These are phyloP conservation scores for Gandaritis pyraliata DNA, from an alignment of 2,888 invertebrate species.

Conservation along the genomic window DNA sequence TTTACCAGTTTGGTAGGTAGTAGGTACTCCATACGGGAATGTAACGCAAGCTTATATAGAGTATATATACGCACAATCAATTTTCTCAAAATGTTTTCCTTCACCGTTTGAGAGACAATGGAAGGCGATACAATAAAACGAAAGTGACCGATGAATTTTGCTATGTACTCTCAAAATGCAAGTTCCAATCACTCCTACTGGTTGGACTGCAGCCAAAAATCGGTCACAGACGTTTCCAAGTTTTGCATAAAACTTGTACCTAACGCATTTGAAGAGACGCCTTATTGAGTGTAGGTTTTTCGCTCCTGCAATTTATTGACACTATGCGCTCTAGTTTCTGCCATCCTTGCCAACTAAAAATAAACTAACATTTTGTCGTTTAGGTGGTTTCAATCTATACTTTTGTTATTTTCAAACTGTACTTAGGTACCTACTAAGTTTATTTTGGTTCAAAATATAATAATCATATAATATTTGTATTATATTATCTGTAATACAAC, in stretches of 20 bases:
- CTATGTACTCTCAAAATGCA: conserved; percentile 25
- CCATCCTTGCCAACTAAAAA: conserved; percentile 31
- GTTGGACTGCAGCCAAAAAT: conserved; percentile 64
- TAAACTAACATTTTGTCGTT: conserved; percentile 20
- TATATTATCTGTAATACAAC: no score
- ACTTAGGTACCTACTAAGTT: no score
- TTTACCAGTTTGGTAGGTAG: no score
- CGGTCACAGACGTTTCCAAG: conserved; percentile 66
- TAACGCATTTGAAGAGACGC: conserved; percentile 67
- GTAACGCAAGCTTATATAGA: no score
- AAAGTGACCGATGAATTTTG: conserved; percentile 16
- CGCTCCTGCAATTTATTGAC: conserved; percentile 59
- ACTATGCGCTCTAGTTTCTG: conserved; percentile 34
- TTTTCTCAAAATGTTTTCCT: no score
- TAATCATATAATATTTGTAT: no score
- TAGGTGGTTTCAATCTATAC: conserved; percentile 5
- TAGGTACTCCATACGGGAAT: no score
- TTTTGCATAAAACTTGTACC: conserved; percentile 67
- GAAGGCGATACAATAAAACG: conserved; percentile 11
- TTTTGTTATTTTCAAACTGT: background rate
- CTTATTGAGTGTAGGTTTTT: conserved; percentile 42
- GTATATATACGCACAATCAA: no score
- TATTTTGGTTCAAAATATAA: background rate
- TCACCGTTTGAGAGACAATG: background rate
- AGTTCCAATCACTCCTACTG: conserved; percentile 43